Evolutionary conservation across 2,888 invertebrate species (phyloP), one percentile per base, ranked within the genome.

Genomic region (Piscicola geometra): DNA sequence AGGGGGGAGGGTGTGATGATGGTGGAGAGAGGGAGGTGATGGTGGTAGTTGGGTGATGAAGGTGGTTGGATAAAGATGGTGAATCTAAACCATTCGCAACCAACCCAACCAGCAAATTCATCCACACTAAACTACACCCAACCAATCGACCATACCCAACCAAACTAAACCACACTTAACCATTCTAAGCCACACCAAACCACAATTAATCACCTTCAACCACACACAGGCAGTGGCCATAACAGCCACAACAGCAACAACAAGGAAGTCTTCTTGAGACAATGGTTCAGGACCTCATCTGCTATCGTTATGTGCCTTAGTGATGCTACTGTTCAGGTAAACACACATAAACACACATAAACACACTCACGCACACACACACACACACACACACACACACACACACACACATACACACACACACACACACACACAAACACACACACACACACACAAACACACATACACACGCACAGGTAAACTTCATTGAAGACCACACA

Each of bases 401-500:
- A n/a, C n/a, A n/a, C n/a, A n/a, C n/a, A n/a, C n/a, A n/a, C n/a
- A n/a, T n/a, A n/a, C n/a, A n/a, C n/a, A n/a, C n/a, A n/a, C n/a
- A n/a, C n/a, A n/a, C n/a, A n/a, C n/a, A n/a, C n/a, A n/a, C n/a
- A n/a, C n/a, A n/a, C n/a, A n/a, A n/a, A n/a, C n/a, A n/a, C n/a
- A n/a, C n/a, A n/a, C n/a, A n/a, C n/a, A n/a, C n/a, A n/a, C n/a
- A n/a, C n/a, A n/a, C n/a, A n/a, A n/a, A n/a, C n/a, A n/a, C n/a
- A n/a, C n/a, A n/a, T n/a, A n/a, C n/a, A n/a, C n/a, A 15, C 50
- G 3, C 82, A 1, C 81, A 86, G 86, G 85, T 86, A 69, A 86
- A 86, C 78, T 86, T 86, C 80, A 85, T 86, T 79, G 84, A 85
- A 75, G 86, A 86, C 81, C 86, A 86, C 80, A 86, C 86, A 33